Conservation (phyloP, 2,113 vertebrate species). For the Festucalex cinctus region DNA sequence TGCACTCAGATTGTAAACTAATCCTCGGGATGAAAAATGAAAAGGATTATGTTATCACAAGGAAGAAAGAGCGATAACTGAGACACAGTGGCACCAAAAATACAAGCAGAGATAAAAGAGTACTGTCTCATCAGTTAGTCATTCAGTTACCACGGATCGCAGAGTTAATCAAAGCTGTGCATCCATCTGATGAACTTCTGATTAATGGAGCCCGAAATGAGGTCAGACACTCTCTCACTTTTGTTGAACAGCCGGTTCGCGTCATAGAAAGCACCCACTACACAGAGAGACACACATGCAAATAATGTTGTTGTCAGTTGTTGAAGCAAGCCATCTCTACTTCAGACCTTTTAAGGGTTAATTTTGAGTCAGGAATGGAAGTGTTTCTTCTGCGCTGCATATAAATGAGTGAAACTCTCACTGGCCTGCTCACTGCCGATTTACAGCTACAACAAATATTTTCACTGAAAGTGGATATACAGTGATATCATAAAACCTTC, state of each 20-base stretch:
- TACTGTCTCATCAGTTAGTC: slow-evolving; percentile 33
- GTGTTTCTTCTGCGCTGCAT: too few species aligned
- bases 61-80: slow-evolving; percentile 8
- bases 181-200: slow-evolving; percentile 51
- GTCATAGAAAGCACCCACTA: slow-evolving; percentile 15
- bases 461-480: too few species aligned
- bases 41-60: slow-evolving; percentile 14
- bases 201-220: slow-evolving; percentile 61
- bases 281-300: neutral
- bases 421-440: too few species aligned
- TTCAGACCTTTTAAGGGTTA: too few species aligned
- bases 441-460: too few species aligned
- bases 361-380: too few species aligned
- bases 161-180: slow-evolving; percentile 60
- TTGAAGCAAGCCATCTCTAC: too few species aligned
- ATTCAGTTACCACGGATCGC: slow-evolving; percentile 21
- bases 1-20: slow-evolving; percentile 4
- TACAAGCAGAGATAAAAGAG: slow-evolving; percentile 11
- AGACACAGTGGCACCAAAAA: slow-evolving; percentile 1
- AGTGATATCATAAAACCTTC: too few species aligned
- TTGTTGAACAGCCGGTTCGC: slow-evolving; percentile 4
- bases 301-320: neutral
- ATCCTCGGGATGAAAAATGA: slow-evolving; percentile 2
- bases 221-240: slow-evolving; percentile 45
- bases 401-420: too few species aligned